A percentile compares a stretch with the other conserved stretches of the same genome.
These are phyloP conservation scores for Daubentonia madagascariensis DNA, from an alignment of 2,113 vertebrate genomes.

Conservation along the genomic window DNA sequence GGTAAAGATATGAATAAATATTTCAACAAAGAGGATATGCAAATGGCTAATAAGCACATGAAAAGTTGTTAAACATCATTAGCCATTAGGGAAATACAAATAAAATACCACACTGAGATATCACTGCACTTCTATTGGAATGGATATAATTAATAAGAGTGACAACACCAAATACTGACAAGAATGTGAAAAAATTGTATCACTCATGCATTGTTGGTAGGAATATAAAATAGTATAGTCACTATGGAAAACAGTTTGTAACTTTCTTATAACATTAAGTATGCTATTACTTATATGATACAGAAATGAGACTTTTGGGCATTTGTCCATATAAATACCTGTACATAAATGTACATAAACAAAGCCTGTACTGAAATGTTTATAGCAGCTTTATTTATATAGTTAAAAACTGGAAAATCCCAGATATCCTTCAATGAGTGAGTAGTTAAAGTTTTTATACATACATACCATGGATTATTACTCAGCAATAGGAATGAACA, in stretches of 20 bases:
- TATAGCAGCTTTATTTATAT: background rate
- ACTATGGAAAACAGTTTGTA: background rate
- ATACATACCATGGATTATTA: background rate
- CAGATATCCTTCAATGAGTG: background rate
- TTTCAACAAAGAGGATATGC: background rate
- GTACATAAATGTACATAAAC: background rate
- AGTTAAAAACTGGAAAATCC: background rate
- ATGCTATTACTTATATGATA: background rate
- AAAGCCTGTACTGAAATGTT: background rate
- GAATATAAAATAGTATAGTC: background rate
- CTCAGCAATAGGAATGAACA: background rate
- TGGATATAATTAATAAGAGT: background rate
- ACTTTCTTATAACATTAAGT: background rate
- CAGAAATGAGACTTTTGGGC: background rate
- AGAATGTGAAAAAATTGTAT: background rate
- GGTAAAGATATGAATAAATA: background rate
- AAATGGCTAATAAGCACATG: background rate
- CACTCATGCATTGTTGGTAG: background rate
- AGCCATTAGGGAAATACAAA: background rate
- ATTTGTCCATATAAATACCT: background rate
- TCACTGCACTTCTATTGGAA: background rate
- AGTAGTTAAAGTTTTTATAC: background rate
- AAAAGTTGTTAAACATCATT: background rate
- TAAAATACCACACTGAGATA: background rate
- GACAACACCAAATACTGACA: background rate